Evolutionary conservation across 2,113 vertebrate genomes (phyloP).

Genomic region (Oxygymnocypris stewartii): DNA sequence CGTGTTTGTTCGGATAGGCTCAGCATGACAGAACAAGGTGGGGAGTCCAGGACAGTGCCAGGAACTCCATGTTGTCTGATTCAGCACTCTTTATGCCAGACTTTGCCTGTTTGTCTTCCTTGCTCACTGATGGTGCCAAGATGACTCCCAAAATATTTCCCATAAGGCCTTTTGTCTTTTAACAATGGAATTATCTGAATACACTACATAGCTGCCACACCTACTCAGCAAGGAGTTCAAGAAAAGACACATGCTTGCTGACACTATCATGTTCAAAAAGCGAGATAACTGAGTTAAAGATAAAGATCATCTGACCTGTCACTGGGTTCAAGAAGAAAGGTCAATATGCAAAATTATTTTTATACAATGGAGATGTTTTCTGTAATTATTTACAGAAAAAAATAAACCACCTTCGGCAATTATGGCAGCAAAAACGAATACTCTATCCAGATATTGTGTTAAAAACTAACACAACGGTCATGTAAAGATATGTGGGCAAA

Average conservation of each 20-base stretch:
- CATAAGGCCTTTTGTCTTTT: conserved; percentile 28
- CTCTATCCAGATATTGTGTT: conserved; percentile 7
- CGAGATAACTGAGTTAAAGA: conserved; percentile 11
- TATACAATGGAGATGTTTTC: not conserved
- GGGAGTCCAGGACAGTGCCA: not conserved
- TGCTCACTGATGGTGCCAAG: conserved; percentile 14
- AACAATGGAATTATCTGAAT: conserved; percentile 34
- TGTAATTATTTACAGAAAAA: not conserved
- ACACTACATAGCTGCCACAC: conserved; percentile 34
- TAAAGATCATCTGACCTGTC: not conserved
- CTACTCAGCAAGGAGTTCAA: conserved; percentile 23
- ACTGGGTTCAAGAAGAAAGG: not conserved
- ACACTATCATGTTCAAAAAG: conserved; percentile 11
- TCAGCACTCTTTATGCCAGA: conserved; percentile 35
- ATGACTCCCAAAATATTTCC: conserved; percentile 7
- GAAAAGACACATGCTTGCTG: conserved; percentile 4
- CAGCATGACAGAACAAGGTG: not conserved
- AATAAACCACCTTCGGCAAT: not conserved
- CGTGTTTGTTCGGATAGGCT: not conserved
- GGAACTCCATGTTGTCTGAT: conserved; percentile 17
- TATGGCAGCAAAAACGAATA: not conserved
- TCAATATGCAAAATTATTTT: not conserved
- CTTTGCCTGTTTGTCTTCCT: conserved; percentile 8
- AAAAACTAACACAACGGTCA: not conserved
- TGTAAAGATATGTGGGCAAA: not conserved